A percentile compares a stretch with the other conserved stretches of the same genome.
These are phyloP conservation scores for Coreoperca whiteheadi DNA, from an alignment of 2,113 vertebrate species.

Conservation along the genomic window DNA sequence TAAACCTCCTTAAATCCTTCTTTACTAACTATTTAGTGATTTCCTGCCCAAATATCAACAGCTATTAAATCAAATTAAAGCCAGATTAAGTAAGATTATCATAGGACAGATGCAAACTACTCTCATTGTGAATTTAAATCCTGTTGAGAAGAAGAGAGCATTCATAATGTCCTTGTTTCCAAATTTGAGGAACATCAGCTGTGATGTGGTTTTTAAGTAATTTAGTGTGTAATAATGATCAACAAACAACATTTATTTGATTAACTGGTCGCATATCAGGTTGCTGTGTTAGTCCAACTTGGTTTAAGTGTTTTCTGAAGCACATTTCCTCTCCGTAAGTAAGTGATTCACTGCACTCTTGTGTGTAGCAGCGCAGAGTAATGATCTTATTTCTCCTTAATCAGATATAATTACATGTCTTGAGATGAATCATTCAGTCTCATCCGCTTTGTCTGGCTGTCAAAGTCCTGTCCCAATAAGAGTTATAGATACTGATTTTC, in stretches of 20 bases:
- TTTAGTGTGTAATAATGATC: background rate
- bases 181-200: background rate
- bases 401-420: conserved; percentile 19
- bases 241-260: background rate
- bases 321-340: conserved; percentile 5
- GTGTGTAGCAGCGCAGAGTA: no score
- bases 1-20: conserved; percentile 14
- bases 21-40: background rate
- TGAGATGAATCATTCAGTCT: conserved; percentile 1
- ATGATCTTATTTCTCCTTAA: conserved; percentile 8
- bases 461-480: background rate
- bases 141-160: background rate
- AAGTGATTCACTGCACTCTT: background rate
- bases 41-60: background rate
- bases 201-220: background rate
- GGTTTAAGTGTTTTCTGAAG: background rate
- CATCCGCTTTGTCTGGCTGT: background rate
- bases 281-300: background rate
- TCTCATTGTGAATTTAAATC: conserved; percentile 4
- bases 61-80: background rate
- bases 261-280: background rate
- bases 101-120: background rate
- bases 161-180: background rate
- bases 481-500: background rate
- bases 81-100: conserved; percentile 19